phyloP scores from a whole-genome alignment of 2,113 vertebrate species.

The Solenodon paradoxus region DNA sequence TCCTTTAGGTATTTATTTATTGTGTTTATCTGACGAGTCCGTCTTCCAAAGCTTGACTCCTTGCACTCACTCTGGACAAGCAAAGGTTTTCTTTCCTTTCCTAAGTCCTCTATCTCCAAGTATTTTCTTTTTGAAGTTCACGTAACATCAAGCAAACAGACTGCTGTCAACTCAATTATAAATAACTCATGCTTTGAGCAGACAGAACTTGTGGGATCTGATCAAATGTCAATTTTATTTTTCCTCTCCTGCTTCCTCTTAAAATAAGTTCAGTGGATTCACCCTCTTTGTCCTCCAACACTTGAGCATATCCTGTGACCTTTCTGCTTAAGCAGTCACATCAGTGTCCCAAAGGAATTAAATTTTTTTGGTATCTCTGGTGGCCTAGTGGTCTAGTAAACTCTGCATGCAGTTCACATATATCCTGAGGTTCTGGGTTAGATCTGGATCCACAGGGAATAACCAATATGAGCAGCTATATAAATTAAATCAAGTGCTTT shows the following conservation, averaged over 20 bases:
- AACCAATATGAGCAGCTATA: too few relatives aligned
- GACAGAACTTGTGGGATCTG: neutral
- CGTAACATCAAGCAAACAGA: neutral
- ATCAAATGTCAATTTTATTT: neutral
- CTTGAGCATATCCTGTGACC: neutral
- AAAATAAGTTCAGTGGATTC: neutral
- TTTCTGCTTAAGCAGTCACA: neutral
- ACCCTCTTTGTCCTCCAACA: neutral
- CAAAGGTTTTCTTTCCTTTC: neutral
- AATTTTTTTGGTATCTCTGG: too few relatives aligned
- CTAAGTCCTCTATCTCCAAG: neutral
- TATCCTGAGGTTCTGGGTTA: too few relatives aligned
- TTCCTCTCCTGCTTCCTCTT: neutral
- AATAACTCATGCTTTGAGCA: neutral
- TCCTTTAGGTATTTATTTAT: neutral
- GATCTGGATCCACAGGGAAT: too few relatives aligned
- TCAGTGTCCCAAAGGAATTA: neutral
- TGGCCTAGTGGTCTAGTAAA: too few relatives aligned
- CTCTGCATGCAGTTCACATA: too few relatives aligned
- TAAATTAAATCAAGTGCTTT: too few relatives aligned
- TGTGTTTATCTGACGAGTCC: neutral
- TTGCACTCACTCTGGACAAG: neutral
- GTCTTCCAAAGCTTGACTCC: neutral
- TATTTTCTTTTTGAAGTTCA: neutral
- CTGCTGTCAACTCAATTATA: neutral